phyloP scores from a whole-genome alignment of 2,888 invertebrate genomes.

The Sarcophaga variegata region DNA sequence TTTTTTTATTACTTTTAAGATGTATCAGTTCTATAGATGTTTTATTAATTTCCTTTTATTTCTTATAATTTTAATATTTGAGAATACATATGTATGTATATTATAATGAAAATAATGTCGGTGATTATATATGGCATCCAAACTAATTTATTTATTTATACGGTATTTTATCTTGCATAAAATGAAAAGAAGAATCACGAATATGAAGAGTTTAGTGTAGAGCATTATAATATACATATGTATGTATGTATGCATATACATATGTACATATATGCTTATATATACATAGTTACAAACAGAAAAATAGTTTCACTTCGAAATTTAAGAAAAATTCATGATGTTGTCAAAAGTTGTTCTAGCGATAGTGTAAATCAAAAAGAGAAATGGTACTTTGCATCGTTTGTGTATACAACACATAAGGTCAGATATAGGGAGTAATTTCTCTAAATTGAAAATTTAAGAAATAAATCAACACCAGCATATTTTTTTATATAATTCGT shows the following conservation, averaged over 20 bases:
- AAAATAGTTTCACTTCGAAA: too few species aligned
- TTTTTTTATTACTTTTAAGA: slow-evolving; percentile 58
- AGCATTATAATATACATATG: slow-evolving; percentile 20
- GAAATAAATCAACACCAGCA: too few species aligned
- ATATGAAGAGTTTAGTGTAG: slow-evolving; percentile 21
- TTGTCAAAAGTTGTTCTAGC: too few species aligned
- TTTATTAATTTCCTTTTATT: slow-evolving; percentile 47
- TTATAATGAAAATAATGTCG: slow-evolving; percentile 32
- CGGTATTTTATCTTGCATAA: background rate
- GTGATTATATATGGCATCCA: background rate
- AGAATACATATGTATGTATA: slow-evolving; percentile 17
- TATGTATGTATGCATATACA: background rate
- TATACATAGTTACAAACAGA: too few species aligned
- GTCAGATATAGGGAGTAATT: too few species aligned
- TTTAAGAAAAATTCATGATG: too few species aligned
- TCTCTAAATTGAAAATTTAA: too few species aligned
- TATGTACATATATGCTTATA: too few species aligned
- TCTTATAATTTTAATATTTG: slow-evolving; percentile 37
- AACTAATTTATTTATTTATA: slow-evolving; percentile 1
- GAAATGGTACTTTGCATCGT: too few species aligned
- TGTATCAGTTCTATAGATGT: slow-evolving; percentile 72
- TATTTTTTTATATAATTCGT: too few species aligned
- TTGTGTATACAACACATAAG: too few species aligned
- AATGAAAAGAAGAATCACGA: background rate
- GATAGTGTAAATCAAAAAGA: too few species aligned